phyloP scores from a whole-genome alignment of 2,888 invertebrate species.

The Lasius fuliginosus region DNA sequence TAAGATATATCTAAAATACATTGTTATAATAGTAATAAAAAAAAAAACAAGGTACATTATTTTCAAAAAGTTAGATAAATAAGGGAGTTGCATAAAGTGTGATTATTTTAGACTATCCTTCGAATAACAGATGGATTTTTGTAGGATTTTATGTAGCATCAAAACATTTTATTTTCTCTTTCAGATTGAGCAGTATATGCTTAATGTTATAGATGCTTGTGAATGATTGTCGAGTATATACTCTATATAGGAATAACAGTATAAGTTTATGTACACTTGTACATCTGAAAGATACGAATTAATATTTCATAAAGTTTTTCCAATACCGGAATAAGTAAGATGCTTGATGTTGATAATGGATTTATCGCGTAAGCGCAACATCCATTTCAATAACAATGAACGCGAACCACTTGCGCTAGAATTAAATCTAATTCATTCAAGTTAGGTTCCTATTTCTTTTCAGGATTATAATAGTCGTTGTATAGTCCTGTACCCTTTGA shows the following conservation, averaged over 20 bases:
- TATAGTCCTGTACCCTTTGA: constrained; percentile 93
- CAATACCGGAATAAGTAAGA: constrained; percentile 10
- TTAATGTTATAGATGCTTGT: constrained; percentile 25
- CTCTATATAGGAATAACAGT: constrained; percentile 25
- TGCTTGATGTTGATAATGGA: constrained; percentile 27
- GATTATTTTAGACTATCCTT: constrained; percentile 8
- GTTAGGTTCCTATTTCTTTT: constrained; percentile 85
- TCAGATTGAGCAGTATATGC: constrained; percentile 10
- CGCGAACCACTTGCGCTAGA: constrained; percentile 59
- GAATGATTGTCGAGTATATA: constrained; percentile 8
- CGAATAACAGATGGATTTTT: constrained; percentile 38
- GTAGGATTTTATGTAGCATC: constrained; percentile 27
- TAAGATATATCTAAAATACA: constrained; percentile 27
- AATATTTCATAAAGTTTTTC: constrained; percentile 38
- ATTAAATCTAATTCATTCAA: constrained; percentile 61
- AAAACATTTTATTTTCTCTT: constrained; percentile 37
- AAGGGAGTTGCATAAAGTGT: constrained; percentile 16
- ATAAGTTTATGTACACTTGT: constrained; percentile 15
- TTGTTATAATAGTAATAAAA: constrained; percentile 22
- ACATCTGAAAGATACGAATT: constrained; percentile 18
- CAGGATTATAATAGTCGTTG: constrained; percentile 93
- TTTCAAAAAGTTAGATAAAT: constrained; percentile 12
- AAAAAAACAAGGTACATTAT: not conserved
- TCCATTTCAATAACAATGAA: constrained; percentile 62
- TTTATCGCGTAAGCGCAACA: constrained; percentile 48